Evolutionary conservation across 2,113 vertebrate species (phyloP).

Genomic region (Cynoglossus semilaevis): DNA sequence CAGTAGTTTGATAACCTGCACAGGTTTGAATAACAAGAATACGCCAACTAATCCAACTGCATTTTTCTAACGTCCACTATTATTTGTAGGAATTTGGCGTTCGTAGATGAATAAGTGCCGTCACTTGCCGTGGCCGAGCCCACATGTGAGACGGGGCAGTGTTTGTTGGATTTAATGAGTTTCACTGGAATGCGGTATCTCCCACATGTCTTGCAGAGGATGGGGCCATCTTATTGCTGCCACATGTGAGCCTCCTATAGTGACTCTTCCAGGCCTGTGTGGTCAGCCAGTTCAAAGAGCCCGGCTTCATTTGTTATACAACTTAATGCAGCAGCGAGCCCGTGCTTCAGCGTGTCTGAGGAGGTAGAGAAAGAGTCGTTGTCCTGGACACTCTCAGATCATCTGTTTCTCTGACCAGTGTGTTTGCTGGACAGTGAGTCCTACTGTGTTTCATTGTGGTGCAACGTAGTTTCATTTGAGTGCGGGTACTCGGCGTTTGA

Average conservation of each 20-base stretch:
- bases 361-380: slow-evolving; percentile 61
- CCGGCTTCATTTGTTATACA: slow-evolving; percentile 80
- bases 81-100: not conserved
- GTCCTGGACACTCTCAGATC: slow-evolving; percentile 48
- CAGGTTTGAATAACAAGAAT: too few species aligned
- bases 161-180: slow-evolving; percentile 77
- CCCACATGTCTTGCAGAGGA: slow-evolving; percentile 76
- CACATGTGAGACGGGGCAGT: slow-evolving; percentile 43
- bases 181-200: slow-evolving; percentile 77
- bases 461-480: slow-evolving; percentile 39
- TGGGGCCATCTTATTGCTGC: slow-evolving; percentile 78
- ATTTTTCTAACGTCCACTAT: too few species aligned
- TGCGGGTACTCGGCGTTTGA: slow-evolving; percentile 38
- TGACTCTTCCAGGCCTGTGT: slow-evolving; percentile 77
- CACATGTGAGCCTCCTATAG: slow-evolving; percentile 74
- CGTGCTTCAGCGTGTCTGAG: slow-evolving; percentile 62
- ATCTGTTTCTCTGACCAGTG: slow-evolving; percentile 66
- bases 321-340: slow-evolving; percentile 74
- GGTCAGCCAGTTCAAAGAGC: slow-evolving; percentile 81
- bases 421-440: slow-evolving; percentile 47
- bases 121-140: slow-evolving; percentile 26
- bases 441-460: slow-evolving; percentile 16
- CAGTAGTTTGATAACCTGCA: too few species aligned
- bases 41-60: too few species aligned
- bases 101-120: slow-evolving; percentile 15